phyloP scores from a whole-genome alignment of 2,888 invertebrate species.

The Morpho helenor region DNA sequence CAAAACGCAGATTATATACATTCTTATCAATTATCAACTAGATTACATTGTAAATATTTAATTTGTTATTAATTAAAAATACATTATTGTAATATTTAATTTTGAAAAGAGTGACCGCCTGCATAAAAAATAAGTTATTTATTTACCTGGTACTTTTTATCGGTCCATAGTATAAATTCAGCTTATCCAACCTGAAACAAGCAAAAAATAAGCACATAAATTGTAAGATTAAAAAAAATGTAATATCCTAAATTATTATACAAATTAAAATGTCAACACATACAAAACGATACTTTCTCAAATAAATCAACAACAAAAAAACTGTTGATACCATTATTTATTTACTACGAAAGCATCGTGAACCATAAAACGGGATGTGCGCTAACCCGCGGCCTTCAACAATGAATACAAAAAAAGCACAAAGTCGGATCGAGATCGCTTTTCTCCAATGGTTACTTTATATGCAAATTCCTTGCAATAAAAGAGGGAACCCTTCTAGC shows the following conservation, averaged over 20 bases:
- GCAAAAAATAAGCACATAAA: slow-evolving; percentile 9
- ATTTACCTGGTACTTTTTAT: slow-evolving; percentile 12
- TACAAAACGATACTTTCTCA: slow-evolving; percentile 44
- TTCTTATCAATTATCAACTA: no score
- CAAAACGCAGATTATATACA: no score
- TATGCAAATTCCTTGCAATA: slow-evolving; percentile 77
- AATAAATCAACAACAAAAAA: slow-evolving; percentile 59
- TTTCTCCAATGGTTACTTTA: slow-evolving; percentile 80
- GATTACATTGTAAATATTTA: no score
- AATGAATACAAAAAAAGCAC: slow-evolving; percentile 74
- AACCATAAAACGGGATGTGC: slow-evolving; percentile 65
- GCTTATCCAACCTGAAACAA: slow-evolving; percentile 14
- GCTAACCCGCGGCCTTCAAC: slow-evolving; percentile 62
- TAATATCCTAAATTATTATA: slow-evolving; percentile 18
- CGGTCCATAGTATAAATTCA: slow-evolving; percentile 4
- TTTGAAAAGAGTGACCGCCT: no score
- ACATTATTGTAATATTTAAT: no score
- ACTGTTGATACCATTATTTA: slow-evolving; percentile 71
- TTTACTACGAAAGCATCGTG: slow-evolving; percentile 65
- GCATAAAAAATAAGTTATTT: not conserved
- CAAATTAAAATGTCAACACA: slow-evolving; percentile 43
- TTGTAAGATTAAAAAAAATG: not conserved
- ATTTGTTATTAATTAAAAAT: no score
- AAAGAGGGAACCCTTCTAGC: slow-evolving; percentile 75
- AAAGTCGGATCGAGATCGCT: slow-evolving; percentile 70